phyloP scores from a whole-genome alignment of 2,888 invertebrate genomes.

The Lepeophtheirus nordmannii region DNA sequence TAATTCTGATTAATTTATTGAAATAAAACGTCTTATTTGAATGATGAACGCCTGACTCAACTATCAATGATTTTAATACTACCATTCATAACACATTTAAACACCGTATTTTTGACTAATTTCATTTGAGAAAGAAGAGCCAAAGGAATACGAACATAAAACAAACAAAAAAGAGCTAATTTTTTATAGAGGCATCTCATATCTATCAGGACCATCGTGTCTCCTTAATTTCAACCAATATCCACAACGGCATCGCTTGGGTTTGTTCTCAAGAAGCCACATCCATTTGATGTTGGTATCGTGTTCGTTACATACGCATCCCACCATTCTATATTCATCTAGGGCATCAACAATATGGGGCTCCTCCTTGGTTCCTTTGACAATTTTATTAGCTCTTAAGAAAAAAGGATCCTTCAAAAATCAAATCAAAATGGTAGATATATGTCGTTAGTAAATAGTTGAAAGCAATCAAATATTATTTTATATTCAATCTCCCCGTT shows the following conservation, averaged over 20 bases:
- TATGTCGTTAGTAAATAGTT: no score
- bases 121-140: no score
- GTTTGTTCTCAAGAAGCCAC: slow-evolving; percentile 77
- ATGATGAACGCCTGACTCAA: no score
- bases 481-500: no score
- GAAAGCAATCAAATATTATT: no score
- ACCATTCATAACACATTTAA: no score
- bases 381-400: slow-evolving; percentile 63
- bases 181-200: slow-evolving; percentile 21
- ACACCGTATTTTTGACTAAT: no score
- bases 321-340: slow-evolving; percentile 73
- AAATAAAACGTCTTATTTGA: no score
- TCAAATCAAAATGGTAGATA: slow-evolving; percentile 16
- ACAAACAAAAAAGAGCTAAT: background rate
- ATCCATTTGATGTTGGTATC: slow-evolving; percentile 78
- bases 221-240: slow-evolving; percentile 73
- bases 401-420: slow-evolving; percentile 37
- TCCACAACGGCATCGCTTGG: slow-evolving; percentile 86
- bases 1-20: no score
- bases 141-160: background rate
- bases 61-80: no score
- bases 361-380: slow-evolving; percentile 59
- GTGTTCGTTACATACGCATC: slow-evolving; percentile 93
- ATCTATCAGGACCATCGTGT: slow-evolving; percentile 18
- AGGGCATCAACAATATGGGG: slow-evolving; percentile 83